Evolutionary conservation across 2,888 invertebrate genomes (phyloP), one percentile per base, ranked within the genome.

Genomic region (Hoplodrina blanda): DNA sequence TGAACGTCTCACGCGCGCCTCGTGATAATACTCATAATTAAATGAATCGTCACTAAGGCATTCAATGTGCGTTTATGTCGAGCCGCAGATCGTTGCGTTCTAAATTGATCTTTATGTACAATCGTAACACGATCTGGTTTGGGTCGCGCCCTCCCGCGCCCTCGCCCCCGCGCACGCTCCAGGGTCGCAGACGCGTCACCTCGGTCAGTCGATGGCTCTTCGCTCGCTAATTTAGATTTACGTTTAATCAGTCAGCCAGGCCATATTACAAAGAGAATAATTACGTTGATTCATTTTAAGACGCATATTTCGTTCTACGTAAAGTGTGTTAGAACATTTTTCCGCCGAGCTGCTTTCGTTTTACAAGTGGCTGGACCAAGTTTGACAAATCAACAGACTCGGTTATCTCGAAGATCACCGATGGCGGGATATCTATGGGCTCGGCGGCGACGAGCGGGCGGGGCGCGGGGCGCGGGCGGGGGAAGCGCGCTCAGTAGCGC

Each of bases 21-120:
- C 63, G 66, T 56, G 71, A 37, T 17, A 49, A 33, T 68, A 69
- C 70, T 66, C 73, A 73, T 66, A 60, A 70, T 68, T 41, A 64
- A 78, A 78, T 56, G 78, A 78, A 79, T 77, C 74, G 62, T 83
- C 80, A 80, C 79, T 84, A 81, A 87, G 86, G 88, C 88, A 85
- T 74, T 70, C 74, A 70, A 81, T 88, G 89, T 88, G 88, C 88
- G 88, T 87, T 70, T 55, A 13, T 61, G 49, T 60, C 44, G 69
- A 52, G 65, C 37, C 49, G 50, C 57, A 73, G 81, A 81, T 74
- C 76, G 82, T 65, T 62, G 67, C 56, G 53, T 56, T 54, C 63
- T 30, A 80, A 83, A 76, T 76, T 76, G 81, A 84, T 87, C 78
- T 84, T 59, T 81, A 80, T 80, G 56, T 73, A 82, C 82, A 78